Percentiles rank a stretch among this genome's conserved stretches.
These are phyloP conservation scores for Morelia viridis DNA, from an alignment of 2,797 vertebrate species.

Conservation along the genomic window DNA sequence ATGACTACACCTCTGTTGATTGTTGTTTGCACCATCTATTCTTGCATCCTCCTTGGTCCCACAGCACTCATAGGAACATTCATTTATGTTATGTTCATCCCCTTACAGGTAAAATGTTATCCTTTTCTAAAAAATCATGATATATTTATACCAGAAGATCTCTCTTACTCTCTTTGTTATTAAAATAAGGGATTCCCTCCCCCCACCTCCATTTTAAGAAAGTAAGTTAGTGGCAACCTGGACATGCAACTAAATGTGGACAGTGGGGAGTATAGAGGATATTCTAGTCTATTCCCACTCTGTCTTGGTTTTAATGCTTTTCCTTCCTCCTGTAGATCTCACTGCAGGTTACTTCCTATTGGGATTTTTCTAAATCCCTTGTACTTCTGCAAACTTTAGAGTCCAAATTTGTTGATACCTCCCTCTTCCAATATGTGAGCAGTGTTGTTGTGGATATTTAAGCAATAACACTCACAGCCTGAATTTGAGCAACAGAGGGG, in stretches of 20 bases:
- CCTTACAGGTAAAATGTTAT: constrained; percentile 74
- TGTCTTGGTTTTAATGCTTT: too few relatives aligned
- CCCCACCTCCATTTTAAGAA: neutral
- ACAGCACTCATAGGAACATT: constrained; percentile 77
- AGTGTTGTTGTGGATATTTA: neutral
- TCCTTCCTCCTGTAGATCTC: too few relatives aligned
- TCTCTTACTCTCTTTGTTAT: neutral
- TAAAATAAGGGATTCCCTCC: neutral
- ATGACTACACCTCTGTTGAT: constrained; percentile 73
- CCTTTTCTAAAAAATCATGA: neutral
- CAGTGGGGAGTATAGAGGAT: neutral
- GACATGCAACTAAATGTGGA: neutral
- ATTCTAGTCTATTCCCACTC: neutral
- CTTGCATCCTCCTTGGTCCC: constrained; percentile 76
- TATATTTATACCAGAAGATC: too few relatives aligned
- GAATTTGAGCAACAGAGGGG: neutral
- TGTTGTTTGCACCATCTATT: constrained; percentile 66
- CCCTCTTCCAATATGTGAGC: neutral
- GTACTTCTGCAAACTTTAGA: neutral
- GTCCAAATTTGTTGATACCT: neutral
- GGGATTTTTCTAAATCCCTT: neutral
- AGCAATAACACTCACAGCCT: neutral
- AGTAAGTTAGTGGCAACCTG: neutral
- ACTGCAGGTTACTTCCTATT: neutral
- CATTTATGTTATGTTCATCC: constrained; percentile 75